Conservation (phyloP, 2,113 vertebrate genomes). For the Mirza zaza region DNA sequence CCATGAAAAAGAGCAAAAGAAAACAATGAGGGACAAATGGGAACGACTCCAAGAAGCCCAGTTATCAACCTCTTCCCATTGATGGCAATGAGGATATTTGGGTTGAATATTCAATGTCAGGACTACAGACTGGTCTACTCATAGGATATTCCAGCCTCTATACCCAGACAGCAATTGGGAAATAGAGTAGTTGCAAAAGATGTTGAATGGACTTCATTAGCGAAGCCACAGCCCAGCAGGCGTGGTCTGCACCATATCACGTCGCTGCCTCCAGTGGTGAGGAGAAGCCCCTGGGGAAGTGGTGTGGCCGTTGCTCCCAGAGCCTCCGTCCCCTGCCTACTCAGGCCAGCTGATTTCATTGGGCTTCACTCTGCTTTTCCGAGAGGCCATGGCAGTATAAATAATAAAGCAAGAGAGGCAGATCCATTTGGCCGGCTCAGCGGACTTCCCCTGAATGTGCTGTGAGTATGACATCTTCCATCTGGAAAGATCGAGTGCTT, state of each 20-base stretch:
- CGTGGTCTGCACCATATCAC: background rate
- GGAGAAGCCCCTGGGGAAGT: background rate
- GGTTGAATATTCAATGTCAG: background rate
- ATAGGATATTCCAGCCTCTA: background rate
- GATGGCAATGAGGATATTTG: background rate
- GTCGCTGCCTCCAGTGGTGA: rapidly evolving
- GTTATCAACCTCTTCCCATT: background rate
- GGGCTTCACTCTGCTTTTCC: background rate
- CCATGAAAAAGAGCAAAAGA: background rate
- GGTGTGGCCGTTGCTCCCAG: background rate
- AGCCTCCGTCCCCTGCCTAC: background rate
- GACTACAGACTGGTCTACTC: background rate
- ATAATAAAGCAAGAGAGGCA: background rate
- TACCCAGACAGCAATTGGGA: conserved; percentile 31
- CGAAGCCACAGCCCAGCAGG: conserved; percentile 28
- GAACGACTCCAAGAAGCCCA: background rate
- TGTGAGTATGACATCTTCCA: conserved; percentile 53
- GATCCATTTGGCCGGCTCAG: background rate
- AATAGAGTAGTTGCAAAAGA: conserved; percentile 42
- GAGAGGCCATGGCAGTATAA: conserved; percentile 43
- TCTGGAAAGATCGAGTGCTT: background rate
- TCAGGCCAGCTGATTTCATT: background rate
- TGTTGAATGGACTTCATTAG: background rate
- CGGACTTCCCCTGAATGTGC: conserved; percentile 31
- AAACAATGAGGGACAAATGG: background rate